These are phyloP conservation scores for Heliconius hewitsoni DNA, from an alignment of 1,140 invertebrate genomes.

Conservation along the genomic window DNA sequence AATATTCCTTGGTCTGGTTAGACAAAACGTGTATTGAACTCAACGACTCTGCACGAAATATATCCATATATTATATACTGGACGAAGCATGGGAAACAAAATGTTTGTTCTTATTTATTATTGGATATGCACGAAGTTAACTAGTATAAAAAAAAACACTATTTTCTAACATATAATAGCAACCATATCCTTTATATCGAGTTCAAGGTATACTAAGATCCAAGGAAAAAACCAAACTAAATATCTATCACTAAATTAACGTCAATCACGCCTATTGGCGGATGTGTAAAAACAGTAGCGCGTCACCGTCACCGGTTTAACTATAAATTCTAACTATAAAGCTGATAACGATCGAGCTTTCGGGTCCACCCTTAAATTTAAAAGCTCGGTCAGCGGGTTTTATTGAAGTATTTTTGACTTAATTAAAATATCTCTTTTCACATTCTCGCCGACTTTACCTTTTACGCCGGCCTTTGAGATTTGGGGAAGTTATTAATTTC, in stretches of 20 bases:
- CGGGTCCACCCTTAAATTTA: slow-evolving; percentile 59
- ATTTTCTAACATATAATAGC: too few species aligned
- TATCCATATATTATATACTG: too few species aligned
- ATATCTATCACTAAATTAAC: slow-evolving; percentile 64
- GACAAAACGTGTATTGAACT: too few species aligned
- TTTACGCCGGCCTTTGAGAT: slow-evolving; percentile 38
- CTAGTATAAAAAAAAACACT: too few species aligned
- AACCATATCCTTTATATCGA: too few species aligned
- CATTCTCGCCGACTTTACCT: slow-evolving; percentile 37
- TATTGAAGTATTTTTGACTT: slow-evolving; percentile 65
- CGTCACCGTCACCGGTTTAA: slow-evolving; percentile 43
- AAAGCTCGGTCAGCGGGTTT: slow-evolving; percentile 53
- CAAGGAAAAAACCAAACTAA: neutral
- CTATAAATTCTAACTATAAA: slow-evolving; percentile 63
- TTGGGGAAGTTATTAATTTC: slow-evolving; percentile 45
- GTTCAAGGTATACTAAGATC: neutral
- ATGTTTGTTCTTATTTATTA: too few species aligned
- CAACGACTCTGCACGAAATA: too few species aligned
- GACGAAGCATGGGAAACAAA: too few species aligned
- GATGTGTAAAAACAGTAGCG: slow-evolving; percentile 75
- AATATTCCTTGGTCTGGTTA: too few species aligned
- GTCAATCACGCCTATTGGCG: slow-evolving; percentile 74
- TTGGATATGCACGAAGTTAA: too few species aligned
- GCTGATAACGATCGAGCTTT: slow-evolving; percentile 59
- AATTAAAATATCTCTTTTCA: slow-evolving; percentile 68